These are phyloP conservation scores for Muntiacus muntjak DNA, from an alignment of 2,113 vertebrate genomes.

Conservation along the genomic window DNA sequence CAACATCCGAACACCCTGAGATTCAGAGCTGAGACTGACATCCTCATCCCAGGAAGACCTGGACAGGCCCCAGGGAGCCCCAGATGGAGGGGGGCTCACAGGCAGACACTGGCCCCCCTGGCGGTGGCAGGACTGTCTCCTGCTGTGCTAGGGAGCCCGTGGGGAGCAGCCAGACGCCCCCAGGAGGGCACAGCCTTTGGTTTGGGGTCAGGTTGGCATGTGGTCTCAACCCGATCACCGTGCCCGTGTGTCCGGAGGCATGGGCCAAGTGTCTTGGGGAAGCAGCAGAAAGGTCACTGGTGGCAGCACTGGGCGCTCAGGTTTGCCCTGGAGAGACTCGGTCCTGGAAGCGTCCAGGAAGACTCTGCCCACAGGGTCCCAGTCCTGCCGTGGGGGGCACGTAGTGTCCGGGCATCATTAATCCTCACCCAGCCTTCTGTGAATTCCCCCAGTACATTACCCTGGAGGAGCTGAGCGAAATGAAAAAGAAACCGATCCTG, in stretches of 20 bases:
- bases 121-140: neutral
- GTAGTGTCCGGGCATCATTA: accelerated
- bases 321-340: neutral
- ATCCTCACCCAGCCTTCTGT: neutral
- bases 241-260: no score
- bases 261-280: neutral
- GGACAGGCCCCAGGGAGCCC: neutral
- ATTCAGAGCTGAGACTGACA: neutral
- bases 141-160: accelerated
- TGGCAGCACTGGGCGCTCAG: neutral
- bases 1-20: neutral
- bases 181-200: neutral
- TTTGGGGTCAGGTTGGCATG: neutral
- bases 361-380: neutral
- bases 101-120: neutral
- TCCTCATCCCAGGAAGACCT: neutral
- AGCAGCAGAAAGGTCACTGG: neutral
- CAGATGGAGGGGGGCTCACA: accelerated
- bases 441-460: neutral
- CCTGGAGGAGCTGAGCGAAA: neutral
- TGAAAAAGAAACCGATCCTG: neutral
- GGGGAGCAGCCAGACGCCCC: neutral
- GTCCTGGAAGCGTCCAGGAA: neutral
- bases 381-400: neutral
- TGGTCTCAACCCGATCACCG: neutral